phyloP scores from a whole-genome alignment of 2,113 vertebrate genomes.

The Nothocercus nigrocapillus region DNA sequence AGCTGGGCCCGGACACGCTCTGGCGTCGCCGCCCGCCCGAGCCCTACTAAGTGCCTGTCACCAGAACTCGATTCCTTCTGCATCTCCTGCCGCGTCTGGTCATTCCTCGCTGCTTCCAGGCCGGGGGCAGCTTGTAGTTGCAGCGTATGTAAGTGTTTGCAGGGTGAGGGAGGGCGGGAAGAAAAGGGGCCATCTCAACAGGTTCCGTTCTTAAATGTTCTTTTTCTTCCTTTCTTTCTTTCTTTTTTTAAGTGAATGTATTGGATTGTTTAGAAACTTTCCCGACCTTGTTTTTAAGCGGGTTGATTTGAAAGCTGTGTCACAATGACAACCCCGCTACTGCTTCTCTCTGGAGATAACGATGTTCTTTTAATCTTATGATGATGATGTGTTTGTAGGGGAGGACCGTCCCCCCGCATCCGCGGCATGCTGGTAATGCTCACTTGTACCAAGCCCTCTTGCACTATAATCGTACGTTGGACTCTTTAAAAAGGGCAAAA shows the following conservation, averaged over 20 bases:
- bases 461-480: constrained; percentile 44
- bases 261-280: constrained; percentile 63
- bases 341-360: constrained; percentile 29
- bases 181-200: constrained; percentile 36
- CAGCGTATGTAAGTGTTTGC: constrained; percentile 62
- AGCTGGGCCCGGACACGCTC: background rate
- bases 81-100: constrained; percentile 55
- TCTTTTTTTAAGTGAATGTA: constrained; percentile 60
- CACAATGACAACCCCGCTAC: background rate
- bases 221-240: background rate
- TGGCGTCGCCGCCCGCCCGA: constrained; percentile 52
- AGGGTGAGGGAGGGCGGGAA: constrained; percentile 56
- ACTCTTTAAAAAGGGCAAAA: constrained; percentile 22
- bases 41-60: constrained; percentile 77
- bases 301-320: constrained; percentile 19
- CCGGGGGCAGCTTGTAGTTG: constrained; percentile 56
- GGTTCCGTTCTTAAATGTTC: constrained; percentile 50
- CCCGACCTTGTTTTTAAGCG: constrained; percentile 55
- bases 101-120: constrained; percentile 20
- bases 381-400: constrained; percentile 60
- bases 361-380: constrained; percentile 59
- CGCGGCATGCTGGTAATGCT: constrained; percentile 58
- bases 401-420: constrained; percentile 10
- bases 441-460: constrained; percentile 63
- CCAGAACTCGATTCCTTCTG: constrained; percentile 65